Evolutionary conservation across 1,140 invertebrate genomes (phyloP).

Genomic region (Panagrolaimus sp.): DNA sequence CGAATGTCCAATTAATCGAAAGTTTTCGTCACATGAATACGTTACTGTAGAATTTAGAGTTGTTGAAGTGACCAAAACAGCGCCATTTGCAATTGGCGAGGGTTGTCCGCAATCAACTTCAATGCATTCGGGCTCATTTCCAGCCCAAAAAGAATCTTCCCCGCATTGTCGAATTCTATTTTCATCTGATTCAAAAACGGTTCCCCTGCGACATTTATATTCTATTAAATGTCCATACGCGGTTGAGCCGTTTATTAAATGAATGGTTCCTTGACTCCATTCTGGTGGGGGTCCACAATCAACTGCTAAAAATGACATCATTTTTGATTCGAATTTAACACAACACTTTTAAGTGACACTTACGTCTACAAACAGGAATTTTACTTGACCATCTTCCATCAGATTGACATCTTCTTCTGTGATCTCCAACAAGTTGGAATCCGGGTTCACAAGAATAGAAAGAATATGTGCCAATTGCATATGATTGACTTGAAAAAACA

Average conservation of each 20-base stretch:
- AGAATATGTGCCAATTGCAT: slow-evolving; percentile 38
- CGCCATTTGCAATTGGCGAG: slow-evolving; percentile 33
- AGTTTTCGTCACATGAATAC: slow-evolving; percentile 81
- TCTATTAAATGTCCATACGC: not conserved
- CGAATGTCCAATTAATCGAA: slow-evolving; percentile 79
- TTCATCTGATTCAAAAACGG: not conserved
- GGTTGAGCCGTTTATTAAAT: not conserved
- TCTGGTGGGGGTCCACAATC: slow-evolving; percentile 7
- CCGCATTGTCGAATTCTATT: slow-evolving; percentile 10
- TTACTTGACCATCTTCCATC: slow-evolving; percentile 17
- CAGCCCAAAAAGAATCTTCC: slow-evolving; percentile 15
- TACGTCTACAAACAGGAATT: slow-evolving; percentile 16
- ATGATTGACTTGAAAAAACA: slow-evolving; percentile 36
- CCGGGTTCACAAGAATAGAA: slow-evolving; percentile 42
- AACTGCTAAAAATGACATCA: slow-evolving; percentile 5
- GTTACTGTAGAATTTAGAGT: slow-evolving; percentile 64
- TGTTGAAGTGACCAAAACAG: slow-evolving; percentile 25
- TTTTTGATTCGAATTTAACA: not conserved
- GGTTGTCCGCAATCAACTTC: slow-evolving; percentile 42
- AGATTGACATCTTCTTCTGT: slow-evolving; percentile 21
- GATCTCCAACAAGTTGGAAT: slow-evolving; percentile 24
- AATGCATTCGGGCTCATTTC: slow-evolving; percentile 19
- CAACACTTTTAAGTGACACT: not conserved
- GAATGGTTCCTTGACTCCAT: not conserved
- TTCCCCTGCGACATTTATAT: not conserved